A percentile compares a stretch with the other conserved stretches of the same genome.
phyloP scores from a whole-genome alignment of 2,113 vertebrate species.

The Anser brachyrhynchus region DNA sequence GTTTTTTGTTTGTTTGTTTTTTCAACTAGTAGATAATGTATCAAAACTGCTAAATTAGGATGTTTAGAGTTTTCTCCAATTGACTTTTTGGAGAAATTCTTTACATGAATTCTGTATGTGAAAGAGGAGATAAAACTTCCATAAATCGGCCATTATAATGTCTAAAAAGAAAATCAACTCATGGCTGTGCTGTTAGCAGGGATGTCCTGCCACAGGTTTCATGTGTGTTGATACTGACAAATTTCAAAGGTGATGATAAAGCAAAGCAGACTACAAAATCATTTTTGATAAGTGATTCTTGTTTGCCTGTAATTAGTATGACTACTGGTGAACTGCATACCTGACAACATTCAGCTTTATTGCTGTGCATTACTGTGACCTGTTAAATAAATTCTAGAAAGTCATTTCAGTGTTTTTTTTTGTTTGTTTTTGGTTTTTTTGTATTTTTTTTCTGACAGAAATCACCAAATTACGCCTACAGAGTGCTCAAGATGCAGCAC shows the following conservation, averaged over 20 bases:
- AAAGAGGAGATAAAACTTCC: not conserved
- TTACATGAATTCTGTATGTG: not conserved
- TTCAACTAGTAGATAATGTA: not conserved
- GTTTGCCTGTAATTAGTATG: not conserved
- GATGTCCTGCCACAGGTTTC: not conserved
- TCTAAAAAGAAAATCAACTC: not conserved
- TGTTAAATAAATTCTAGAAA: not conserved
- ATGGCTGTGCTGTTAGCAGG: not conserved
- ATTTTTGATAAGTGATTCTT: not conserved
- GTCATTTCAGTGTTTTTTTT: not conserved
- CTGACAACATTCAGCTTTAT: not conserved
- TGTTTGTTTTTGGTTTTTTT: not conserved
- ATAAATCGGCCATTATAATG: not conserved
- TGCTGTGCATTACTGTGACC: not conserved
- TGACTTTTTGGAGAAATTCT: not conserved
- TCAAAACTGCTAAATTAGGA: not conserved
- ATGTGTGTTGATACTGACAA: not conserved
- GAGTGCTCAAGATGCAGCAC: slow-evolving; percentile 64
- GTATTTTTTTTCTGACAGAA: slow-evolving; percentile 65
- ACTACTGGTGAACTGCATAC: not conserved
- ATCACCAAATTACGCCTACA: slow-evolving; percentile 70
- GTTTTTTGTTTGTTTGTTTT: not conserved
- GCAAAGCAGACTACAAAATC: not conserved
- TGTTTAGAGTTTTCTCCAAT: not conserved
- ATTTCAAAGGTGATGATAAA: not conserved